Base-by-base conservation (phyloP, 2,113 vertebrate genomes). In the Eptatretus burgeri region DNA sequence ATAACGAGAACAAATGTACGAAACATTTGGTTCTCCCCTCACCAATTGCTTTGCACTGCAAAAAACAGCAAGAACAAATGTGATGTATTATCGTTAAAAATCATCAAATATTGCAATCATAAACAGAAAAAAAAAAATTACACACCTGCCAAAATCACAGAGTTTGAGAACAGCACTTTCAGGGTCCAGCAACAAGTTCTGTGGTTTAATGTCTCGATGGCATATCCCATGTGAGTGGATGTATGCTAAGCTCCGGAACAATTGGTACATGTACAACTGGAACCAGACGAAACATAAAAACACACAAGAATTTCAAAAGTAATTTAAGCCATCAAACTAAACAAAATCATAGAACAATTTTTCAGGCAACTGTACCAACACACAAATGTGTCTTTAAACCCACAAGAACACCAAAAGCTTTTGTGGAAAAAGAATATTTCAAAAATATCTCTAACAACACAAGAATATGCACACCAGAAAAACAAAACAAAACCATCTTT, bases 171-270 rank as follows among this genome's bases (percentile, higher is more conserved):
- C 81, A 56, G 83, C 84, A 0, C 83, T 85, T 71, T 89, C 84
- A 0, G 84, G 84, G 71, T 87, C 84, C 73, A 89, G 83, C 74
- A 89, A 74, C 64, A 89, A 76, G 69, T 89, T 89, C 75, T 89
- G 84, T 67, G 84, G 84, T 70, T 89, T 89, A 73, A 89, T 89
- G 74, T 89, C 84, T 62, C 84, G 76, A 74, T 89, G 84, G 74
- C 84, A 89, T 69, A 87, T 82, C 0, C 84, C 84, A 75, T 89
- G 84, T 77, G 84, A 89, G 79, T 89, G 84, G 74, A 89, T 89
- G 77, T 89, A 89, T 69, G 83, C 84, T 75, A 89, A 70, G 71
- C 84, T 89, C 72, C 84, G 82, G 76, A 89, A 89, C 68, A 89
- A 79, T 79, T 89, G 84, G 77, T 87, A 89, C 83, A 89, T 87